Conservation (phyloP, 2,888 invertebrate species). For the Caenorhabditis becei region DNA sequence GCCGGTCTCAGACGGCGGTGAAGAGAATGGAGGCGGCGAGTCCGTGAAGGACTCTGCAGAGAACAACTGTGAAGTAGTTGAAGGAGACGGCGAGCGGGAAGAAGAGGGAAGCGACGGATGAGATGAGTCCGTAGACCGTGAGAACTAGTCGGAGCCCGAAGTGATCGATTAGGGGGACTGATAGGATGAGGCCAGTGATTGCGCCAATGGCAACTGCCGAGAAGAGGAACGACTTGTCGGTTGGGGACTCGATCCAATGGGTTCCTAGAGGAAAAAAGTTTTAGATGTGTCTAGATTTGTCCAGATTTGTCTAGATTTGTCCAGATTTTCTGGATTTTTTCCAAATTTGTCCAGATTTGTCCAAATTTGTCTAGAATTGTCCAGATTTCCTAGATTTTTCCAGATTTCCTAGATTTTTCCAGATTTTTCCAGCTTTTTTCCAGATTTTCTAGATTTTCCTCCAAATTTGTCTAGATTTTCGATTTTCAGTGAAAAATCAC, state of each 20-base stretch:
- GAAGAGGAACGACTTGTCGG: constrained; percentile 47
- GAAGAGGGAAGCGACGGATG: constrained; percentile 44
- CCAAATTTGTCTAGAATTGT: too few species aligned
- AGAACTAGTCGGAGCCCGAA: constrained; percentile 44
- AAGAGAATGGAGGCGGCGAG: constrained; percentile 46
- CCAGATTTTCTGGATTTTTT: too few species aligned
- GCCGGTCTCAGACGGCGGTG: constrained; percentile 46
- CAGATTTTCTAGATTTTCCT: too few species aligned
- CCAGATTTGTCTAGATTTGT: too few species aligned
- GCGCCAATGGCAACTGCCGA: constrained; percentile 51
- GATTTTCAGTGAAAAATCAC: too few species aligned
- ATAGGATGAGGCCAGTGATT: constrained; percentile 48
- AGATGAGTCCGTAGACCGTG: constrained; percentile 39
- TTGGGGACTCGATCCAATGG: constrained; percentile 48
- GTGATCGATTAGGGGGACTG: constrained; percentile 26
- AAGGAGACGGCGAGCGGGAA: constrained; percentile 54
- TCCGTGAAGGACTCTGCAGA: constrained; percentile 55
- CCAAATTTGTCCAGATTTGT: too few species aligned
- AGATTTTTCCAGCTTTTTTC: too few species aligned
- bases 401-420: too few species aligned
- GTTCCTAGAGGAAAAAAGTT: constrained; percentile 15
- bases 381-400: too few species aligned
- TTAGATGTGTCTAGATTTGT: too few species aligned
- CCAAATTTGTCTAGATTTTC: too few species aligned
- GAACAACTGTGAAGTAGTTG: constrained; percentile 34